Evolutionary conservation across 1,140 invertebrate species (phyloP).

Genomic region (Drosophila murphyi): DNA sequence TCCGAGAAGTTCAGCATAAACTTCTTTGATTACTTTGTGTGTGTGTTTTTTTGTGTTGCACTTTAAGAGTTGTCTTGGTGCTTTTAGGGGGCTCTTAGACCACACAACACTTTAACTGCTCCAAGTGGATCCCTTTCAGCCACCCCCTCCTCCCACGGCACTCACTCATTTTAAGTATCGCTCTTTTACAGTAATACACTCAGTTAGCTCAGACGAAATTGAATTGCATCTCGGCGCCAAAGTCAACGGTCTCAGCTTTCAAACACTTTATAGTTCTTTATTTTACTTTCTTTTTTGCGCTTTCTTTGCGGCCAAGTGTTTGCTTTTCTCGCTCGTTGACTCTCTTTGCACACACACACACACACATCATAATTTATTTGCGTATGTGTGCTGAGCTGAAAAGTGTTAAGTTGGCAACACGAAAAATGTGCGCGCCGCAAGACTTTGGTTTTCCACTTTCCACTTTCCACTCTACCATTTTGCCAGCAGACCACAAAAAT

Average conservation of each 20-base stretch:
- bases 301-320: conserved; percentile 56
- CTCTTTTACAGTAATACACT: conserved; percentile 43
- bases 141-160: too few species aligned
- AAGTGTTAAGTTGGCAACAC: conserved; percentile 81
- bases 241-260: conserved; percentile 63
- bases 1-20: not conserved
- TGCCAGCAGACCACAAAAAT: conserved; percentile 21
- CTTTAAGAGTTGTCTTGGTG: not conserved
- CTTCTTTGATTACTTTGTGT: not conserved
- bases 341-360: conserved; percentile 44
- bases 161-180: conserved; percentile 2
- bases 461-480: not conserved
- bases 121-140: not conserved
- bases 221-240: conserved; percentile 66
- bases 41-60: not conserved
- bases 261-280: conserved; percentile 73
- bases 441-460: conserved; percentile 65
- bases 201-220: conserved; percentile 65
- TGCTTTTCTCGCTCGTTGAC: conserved; percentile 74
- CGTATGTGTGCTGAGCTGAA: conserved; percentile 59
- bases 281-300: conserved; percentile 25
- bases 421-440: conserved; percentile 74
- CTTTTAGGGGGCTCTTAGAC: not conserved
- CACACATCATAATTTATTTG: conserved; percentile 51
- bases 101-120: not conserved